phyloP scores from a whole-genome alignment of 2,888 invertebrate species.

The Orthosia gothica region DNA sequence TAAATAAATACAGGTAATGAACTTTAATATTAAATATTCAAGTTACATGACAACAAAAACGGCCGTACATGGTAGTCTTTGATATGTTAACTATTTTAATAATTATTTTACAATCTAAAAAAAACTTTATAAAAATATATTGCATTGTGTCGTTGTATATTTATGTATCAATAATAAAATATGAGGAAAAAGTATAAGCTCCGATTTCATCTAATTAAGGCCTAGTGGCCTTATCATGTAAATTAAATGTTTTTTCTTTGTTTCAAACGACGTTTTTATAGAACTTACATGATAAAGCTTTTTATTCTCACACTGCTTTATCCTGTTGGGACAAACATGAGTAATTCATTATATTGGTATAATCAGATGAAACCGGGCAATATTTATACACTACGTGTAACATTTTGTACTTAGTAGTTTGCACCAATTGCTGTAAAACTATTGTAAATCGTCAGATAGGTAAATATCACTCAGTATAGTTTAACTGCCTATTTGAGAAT shows the following conservation, averaged over 20 bases:
- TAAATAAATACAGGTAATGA: conserved; percentile 75
- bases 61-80: conserved; percentile 79
- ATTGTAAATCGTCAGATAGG: conserved; percentile 71
- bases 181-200: conserved; percentile 69
- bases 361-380: conserved; percentile 54
- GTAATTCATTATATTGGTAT: conserved; percentile 3
- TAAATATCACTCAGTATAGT: conserved; percentile 77
- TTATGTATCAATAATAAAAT: conserved; percentile 81
- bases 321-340: conserved; percentile 32
- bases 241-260: conserved; percentile 55
- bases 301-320: conserved; percentile 18
- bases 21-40: conserved; percentile 80
- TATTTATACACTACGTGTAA: conserved; percentile 62
- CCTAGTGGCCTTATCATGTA: conserved; percentile 46
- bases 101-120: conserved; percentile 79
- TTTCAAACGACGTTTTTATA: conserved; percentile 36
- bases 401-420: conserved; percentile 81
- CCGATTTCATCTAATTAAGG: conserved; percentile 66
- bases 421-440: conserved; percentile 74
- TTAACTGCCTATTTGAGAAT: conserved; percentile 81
- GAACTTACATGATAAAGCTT: conserved; percentile 49
- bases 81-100: conserved; percentile 80
- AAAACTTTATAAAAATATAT: conserved; percentile 85
- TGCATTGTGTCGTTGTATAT: conserved; percentile 88
- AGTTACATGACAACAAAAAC: conserved; percentile 76